Base-by-base conservation (phyloP, 92 coral and sea anemone genomes). In the Phenganax subtilis region DNA sequence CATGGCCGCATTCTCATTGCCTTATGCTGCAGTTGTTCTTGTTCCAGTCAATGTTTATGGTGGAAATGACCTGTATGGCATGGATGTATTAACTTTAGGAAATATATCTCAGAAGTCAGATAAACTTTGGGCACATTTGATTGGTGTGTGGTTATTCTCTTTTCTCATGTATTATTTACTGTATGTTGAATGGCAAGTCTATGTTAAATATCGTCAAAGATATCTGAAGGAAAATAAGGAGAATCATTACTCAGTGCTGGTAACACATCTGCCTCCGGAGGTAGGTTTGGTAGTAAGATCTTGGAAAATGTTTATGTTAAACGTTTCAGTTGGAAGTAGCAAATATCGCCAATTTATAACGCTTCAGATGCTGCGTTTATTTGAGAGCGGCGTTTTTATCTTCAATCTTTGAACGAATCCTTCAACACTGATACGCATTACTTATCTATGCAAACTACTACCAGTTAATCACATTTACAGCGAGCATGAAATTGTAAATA, bases 81-180 rank as follows among this genome's bases (percentile, higher is more conserved):
- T 93, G 74, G 97, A 91, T 52, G 77, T 74, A 82, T 85, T 93
- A 11, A 87, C 91, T 10, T 12, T 93, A 83, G 88, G 97, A 0
- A 93, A 93, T 87, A 80, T 93, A 55, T 47, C 77, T 30, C 80
- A 87, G 51, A 44, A 69, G 47, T 89, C 93, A 4, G 71, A 84
- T 6, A 88, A 85, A 60, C 78, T 91, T 31, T 93, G 98, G 98
- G 98, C 98, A 29, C 98, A 93, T 87, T 88, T 93, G 62, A 82
- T 93, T 7, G 92, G 92, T 17, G 96, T 92, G 14, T 93, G 97
- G 97, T 76, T 78, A 7, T 90, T 90, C 82, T 87, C 94, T 1
- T 12, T 88, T 16, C 84, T 91, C 77, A 86, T 93, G 54, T 91
- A 90, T 75, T 93, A 91, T 72, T 84, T 93, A n/a, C 84, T 93